Evolutionary conservation across 2,113 vertebrate species (phyloP).

Genomic region (Leptocoma aspasia): DNA sequence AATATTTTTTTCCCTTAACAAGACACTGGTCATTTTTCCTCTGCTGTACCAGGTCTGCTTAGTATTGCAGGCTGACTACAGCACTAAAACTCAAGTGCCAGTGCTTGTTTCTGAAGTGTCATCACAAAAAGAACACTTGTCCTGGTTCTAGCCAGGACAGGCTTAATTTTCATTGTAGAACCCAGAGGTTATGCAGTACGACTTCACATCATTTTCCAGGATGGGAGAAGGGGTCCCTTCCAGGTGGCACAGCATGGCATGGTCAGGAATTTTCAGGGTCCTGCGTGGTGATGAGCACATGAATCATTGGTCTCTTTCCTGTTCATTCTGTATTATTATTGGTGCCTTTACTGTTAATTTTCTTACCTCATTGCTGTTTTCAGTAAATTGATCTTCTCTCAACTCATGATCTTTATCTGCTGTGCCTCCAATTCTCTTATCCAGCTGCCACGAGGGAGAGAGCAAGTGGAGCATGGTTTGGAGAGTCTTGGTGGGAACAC

Average conservation of each 20-base stretch:
- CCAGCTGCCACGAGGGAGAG: background rate
- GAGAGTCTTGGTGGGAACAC: background rate
- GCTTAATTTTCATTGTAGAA: background rate
- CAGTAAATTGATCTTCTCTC: background rate
- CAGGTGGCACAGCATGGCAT: background rate
- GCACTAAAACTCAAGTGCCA: background rate
- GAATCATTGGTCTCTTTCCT: background rate
- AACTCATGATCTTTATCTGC: background rate
- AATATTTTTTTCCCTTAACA: background rate
- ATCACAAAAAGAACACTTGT: background rate
- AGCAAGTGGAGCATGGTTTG: background rate
- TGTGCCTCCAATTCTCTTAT: background rate
- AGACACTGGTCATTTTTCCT: background rate
- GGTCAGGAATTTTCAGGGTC: background rate
- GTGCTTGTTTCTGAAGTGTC: background rate
- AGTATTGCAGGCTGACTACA: background rate
- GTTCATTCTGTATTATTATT: background rate
- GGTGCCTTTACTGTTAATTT: background rate
- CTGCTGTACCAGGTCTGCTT: background rate
- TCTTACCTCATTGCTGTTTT: background rate
- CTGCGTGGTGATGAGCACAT: accelerated
- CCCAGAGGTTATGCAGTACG: background rate
- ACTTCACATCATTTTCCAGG: background rate
- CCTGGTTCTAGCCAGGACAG: background rate
- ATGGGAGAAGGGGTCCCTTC: background rate